phyloP scores from a whole-genome alignment of 2,113 vertebrate species.

The Paramisgurnus dabryanus region DNA sequence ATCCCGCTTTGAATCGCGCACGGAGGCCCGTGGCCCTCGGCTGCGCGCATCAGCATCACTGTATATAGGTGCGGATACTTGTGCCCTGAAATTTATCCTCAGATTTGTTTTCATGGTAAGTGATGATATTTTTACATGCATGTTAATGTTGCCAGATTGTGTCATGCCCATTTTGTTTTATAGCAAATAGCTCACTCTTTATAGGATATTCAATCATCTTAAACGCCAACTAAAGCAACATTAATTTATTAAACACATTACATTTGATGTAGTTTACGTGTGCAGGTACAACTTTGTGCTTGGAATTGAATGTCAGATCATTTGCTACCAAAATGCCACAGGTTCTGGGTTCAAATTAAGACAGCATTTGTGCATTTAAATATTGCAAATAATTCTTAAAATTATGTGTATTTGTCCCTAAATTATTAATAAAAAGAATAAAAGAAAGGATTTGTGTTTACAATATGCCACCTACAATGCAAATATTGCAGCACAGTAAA shows the following conservation, averaged over 20 bases:
- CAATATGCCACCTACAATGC: no score
- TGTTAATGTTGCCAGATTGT: not conserved
- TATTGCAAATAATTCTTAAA: no score
- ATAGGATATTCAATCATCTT: no score
- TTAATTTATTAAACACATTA: not conserved
- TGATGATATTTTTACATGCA: not conserved
- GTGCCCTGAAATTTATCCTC: not conserved
- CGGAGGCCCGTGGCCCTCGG: constrained; percentile 46
- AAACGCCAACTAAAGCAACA: not conserved
- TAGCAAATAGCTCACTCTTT: no score
- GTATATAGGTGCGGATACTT: not conserved
- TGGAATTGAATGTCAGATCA: not conserved
- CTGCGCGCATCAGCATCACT: not conserved
- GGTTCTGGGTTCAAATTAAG: not conserved
- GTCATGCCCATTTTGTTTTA: not conserved
- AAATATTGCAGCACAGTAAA: no score
- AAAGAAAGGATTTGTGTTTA: no score
- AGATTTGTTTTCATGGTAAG: constrained; percentile 52
- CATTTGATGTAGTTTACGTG: no score
- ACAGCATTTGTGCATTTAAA: not conserved
- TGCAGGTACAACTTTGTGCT: not conserved
- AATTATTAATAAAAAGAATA: no score
- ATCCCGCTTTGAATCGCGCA: constrained; percentile 44
- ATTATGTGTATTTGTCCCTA: no score
- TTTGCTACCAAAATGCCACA: not conserved